Evolutionary conservation across 2,888 invertebrate species (phyloP).

Genomic region (Hoplodrina ambigua): DNA sequence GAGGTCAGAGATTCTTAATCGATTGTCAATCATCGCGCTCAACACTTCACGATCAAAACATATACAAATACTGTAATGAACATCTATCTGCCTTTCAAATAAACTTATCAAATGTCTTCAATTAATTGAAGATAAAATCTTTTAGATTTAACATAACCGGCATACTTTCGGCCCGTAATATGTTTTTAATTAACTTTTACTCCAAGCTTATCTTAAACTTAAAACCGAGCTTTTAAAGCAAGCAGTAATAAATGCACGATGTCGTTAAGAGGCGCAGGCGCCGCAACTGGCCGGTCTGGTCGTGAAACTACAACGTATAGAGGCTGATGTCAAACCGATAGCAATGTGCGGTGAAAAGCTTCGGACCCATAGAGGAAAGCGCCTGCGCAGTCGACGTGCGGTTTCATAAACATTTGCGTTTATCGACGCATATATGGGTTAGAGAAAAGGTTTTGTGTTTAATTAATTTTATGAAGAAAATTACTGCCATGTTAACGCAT

Average conservation of each 20-base stretch:
- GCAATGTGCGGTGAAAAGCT: conserved; percentile 63
- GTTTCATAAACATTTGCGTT: conserved; percentile 40
- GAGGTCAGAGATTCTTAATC: conserved; percentile 54
- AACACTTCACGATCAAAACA: conserved; percentile 48
- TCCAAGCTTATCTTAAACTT: conserved; percentile 35
- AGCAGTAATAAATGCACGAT: conserved; percentile 72
- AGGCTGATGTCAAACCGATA: conserved; percentile 55
- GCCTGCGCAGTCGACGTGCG: neutral
- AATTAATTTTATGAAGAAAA: conserved; percentile 27
- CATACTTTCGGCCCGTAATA: conserved; percentile 35
- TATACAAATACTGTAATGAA: conserved; percentile 44
- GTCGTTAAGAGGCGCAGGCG: conserved; percentile 74
- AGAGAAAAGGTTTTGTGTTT: conserved; percentile 24
- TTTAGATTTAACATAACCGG: conserved; percentile 16
- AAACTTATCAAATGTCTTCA: conserved; percentile 31
- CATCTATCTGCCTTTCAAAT: conserved; percentile 40
- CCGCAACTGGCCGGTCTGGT: conserved; percentile 58
- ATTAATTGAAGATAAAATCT: conserved; percentile 49
- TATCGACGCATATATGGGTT: conserved; percentile 23
- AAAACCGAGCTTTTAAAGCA: conserved; percentile 61
- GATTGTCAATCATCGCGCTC: conserved; percentile 53
- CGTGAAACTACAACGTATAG: conserved; percentile 64
- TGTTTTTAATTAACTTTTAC: conserved; percentile 51
- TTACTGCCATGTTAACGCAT: conserved; percentile 9
- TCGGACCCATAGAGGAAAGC: conserved; percentile 23